Evolutionary conservation across 2,113 vertebrate species (phyloP).

Genomic region (Australoheros scitulus): DNA sequence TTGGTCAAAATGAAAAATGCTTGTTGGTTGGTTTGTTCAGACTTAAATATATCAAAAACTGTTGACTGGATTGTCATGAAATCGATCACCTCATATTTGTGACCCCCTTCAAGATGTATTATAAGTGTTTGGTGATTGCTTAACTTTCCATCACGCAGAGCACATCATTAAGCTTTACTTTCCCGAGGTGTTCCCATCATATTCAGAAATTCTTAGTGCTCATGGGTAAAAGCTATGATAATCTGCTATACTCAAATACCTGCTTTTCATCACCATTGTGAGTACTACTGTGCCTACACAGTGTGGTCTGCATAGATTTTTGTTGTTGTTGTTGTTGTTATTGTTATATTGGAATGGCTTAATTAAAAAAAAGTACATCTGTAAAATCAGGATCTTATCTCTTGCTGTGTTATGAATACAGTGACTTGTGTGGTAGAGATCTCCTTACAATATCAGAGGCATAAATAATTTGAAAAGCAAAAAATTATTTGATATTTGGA

Average conservation of each 20-base stretch:
- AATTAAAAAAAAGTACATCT: neutral
- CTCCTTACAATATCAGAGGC: neutral
- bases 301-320: neutral
- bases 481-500: slow-evolving; percentile 2
- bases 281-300: neutral
- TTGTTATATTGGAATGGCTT: neutral
- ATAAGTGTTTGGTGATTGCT: neutral
- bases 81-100: neutral
- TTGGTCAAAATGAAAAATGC: slow-evolving; percentile 12
- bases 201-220: neutral
- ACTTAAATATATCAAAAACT: neutral
- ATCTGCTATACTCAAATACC: neutral
- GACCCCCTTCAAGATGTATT: neutral
- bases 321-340: neutral
- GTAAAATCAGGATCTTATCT: neutral
- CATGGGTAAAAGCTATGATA: neutral
- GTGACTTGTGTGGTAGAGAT: neutral
- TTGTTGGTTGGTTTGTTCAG: neutral
- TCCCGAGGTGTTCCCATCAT: neutral
- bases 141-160: neutral
- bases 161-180: neutral
- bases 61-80: neutral
- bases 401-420: neutral
- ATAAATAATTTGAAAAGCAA: neutral
- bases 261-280: neutral